Percentiles rank a stretch among this genome's conserved stretches.
Evolutionary conservation across 2,113 vertebrate species (phyloP).

Genomic region (Podarcis cretensis): DNA sequence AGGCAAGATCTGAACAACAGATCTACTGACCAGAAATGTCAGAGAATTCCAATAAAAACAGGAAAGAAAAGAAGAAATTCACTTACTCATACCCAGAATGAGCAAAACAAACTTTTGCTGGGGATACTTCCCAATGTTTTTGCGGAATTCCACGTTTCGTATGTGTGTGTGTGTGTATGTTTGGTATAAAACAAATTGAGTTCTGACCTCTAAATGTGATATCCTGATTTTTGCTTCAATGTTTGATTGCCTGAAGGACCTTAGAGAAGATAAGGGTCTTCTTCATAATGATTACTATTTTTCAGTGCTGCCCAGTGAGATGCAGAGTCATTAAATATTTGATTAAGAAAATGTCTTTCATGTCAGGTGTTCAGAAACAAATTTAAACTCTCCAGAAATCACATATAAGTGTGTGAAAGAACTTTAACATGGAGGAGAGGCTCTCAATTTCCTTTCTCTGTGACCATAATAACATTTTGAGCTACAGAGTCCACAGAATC

Average conservation of each 20-base stretch:
- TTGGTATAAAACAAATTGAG: constrained; percentile 14
- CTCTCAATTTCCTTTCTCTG: not conserved
- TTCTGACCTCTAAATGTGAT: constrained; percentile 22
- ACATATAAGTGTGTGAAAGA: not conserved
- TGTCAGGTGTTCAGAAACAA: constrained; percentile 13
- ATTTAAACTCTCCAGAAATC: not conserved
- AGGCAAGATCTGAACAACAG: no score
- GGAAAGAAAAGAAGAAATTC: no score
- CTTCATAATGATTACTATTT: constrained; percentile 33
- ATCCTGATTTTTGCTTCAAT: constrained; percentile 17
- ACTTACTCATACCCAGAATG: no score
- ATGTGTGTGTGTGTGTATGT: not conserved
- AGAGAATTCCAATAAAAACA: no score
- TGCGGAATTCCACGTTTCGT: not conserved
- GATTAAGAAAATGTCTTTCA: constrained; percentile 29
- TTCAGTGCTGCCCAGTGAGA: constrained; percentile 14
- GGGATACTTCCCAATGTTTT: not conserved
- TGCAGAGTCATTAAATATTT: constrained; percentile 39
- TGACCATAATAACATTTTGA: not conserved
- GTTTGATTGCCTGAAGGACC: constrained; percentile 27
- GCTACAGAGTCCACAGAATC: not conserved
- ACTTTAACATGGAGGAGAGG: not conserved
- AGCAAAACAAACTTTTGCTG: not conserved
- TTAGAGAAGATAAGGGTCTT: constrained; percentile 5
- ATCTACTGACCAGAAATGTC: no score